Base-by-base conservation (phyloP, 2,888 invertebrate species). In the Conchocele bisecta region DNA sequence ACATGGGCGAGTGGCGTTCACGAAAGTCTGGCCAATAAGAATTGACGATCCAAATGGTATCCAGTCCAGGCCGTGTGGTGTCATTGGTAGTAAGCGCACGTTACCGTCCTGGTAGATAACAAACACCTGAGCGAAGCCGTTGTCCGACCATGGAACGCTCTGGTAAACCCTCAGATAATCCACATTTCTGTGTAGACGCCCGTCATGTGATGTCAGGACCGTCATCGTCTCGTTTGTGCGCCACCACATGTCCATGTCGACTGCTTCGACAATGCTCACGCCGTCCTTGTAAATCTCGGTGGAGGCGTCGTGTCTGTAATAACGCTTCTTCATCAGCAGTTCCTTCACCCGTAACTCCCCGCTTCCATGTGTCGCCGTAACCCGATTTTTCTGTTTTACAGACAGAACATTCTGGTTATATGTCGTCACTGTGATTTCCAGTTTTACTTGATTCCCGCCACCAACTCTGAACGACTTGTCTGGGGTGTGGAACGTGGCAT, bases 41-140 rank as follows among this genome's bases (percentile, higher is more conserved):
- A 85, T 66, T 0, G 85, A 84, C 6, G 85, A 83, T 17, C 85
- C 85, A 50, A 85, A 85, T 2, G 84, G 84, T 59, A 85, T 80
- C 84, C 83, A 84, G 60, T 85, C 84, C 24, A 84, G 42, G 9
- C 83, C 83, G 13, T 77, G 79, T 11, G 84, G 85, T 5, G 82
- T 80, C 11, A 81, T 64, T 1, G 79, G 84, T 5, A 81, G 61
- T 24, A 84, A 60, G 2, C 84, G 66, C 3, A 78, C 75, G 46
- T 83, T 84, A 20, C 84, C 85, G 59, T 85, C 85, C 41, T 84
- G 84, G 42, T 84, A 85, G 31, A 85, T 65, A 11, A 83, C 83
- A 44, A 85, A 81, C 7, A 83, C 75, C 67, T 83, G 81, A n/a
- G 82, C 74, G 35, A 54, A 82, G 13, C 75, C 71, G 4, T 64